Percentiles rank a stretch among this genome's conserved stretches.
Conservation (phyloP, 1,140 invertebrate species). For the Delia radicum region DNA sequence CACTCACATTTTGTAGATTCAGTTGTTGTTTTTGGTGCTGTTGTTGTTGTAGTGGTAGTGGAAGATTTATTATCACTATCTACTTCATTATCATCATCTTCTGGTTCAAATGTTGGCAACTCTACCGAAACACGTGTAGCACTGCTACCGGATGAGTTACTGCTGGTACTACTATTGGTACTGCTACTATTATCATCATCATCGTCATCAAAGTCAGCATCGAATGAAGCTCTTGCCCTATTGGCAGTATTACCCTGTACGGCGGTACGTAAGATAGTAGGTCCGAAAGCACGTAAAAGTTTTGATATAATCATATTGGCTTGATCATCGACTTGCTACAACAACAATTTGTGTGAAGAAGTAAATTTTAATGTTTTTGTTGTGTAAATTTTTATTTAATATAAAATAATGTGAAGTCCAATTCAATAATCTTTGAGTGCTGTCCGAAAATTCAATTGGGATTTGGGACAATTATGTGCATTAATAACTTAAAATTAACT, state of each 20-base stretch:
- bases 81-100: slow-evolving; percentile 47
- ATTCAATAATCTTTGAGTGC: too few relatives aligned
- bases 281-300: slow-evolving; percentile 68
- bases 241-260: slow-evolving; percentile 51
- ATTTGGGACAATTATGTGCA: too few relatives aligned
- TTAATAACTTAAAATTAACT: too few relatives aligned
- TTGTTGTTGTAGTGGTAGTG: slow-evolving; percentile 24
- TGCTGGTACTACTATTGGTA: slow-evolving; percentile 32
- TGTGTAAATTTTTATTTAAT: not conserved
- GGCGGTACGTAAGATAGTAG: slow-evolving; percentile 61
- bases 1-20: slow-evolving; percentile 30
- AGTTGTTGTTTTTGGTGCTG: slow-evolving; percentile 13
- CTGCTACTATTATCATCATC: slow-evolving; percentile 34
- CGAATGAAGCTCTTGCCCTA: slow-evolving; percentile 47
- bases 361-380: slow-evolving; percentile 15
- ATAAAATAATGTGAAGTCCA: too few relatives aligned
- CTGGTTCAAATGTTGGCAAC: slow-evolving; percentile 59
- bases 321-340: slow-evolving; percentile 76
- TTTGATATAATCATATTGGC: slow-evolving; percentile 70
- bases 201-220: slow-evolving; percentile 52
- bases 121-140: slow-evolving; percentile 55
- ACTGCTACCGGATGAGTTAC: slow-evolving; percentile 35
- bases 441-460: too few relatives aligned
- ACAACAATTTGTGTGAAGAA: slow-evolving; percentile 37
- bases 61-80: slow-evolving; percentile 28